Base-by-base conservation (phyloP, 1,140 invertebrate species). In the Scaptomyza graminum region DNA sequence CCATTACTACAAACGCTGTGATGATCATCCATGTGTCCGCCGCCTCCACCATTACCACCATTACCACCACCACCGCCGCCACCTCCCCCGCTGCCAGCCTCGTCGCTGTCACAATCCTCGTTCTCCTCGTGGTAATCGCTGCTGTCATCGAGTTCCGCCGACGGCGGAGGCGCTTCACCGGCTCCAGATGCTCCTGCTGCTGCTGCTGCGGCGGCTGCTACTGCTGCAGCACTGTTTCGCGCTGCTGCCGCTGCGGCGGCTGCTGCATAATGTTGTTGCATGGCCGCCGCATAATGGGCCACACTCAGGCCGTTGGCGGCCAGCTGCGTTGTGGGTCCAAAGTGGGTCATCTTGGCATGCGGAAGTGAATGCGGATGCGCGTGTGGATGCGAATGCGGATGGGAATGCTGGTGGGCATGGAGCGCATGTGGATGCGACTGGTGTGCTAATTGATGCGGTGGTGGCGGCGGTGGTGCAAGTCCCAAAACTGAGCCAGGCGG, bases 1-100 rank as follows among this genome's bases (percentile, higher is more conserved):
- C 91, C 91, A 91, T 92, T 92, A 81, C 91, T 92, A 90, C 91
- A 91, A 90, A 92, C 87, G 83, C 91, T 92, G 85, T 90, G 83
- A 78, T 90, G 83, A 78, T 91, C 87, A 55, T 92, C 91, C 88
- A 91, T 74, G 66, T 90, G 81, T 11, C 69, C 59, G 55, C 79
- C 80, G 62, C 77, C 70, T 8, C 79, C 70, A 15, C 74, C 65
- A 18, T 61, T 64, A 12, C 71, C 71, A 31, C 73, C 70, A 2
- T 3, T 3, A 22, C 18, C 18, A 6, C 28, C 28, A 4, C 44
- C 16, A 18, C 44, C 44, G 7, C 6, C 16, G 51, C 72, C 67
- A 13, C 65, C 65, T 1, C 31, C 54, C 4, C 76, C 73, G 66
- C 85, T 82, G 69, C 80, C 89, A 22, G 67, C 74, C 68, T 90